Evolutionary conservation across 1,140 invertebrate species (phyloP).

Genomic region (Drusus annulatus): DNA sequence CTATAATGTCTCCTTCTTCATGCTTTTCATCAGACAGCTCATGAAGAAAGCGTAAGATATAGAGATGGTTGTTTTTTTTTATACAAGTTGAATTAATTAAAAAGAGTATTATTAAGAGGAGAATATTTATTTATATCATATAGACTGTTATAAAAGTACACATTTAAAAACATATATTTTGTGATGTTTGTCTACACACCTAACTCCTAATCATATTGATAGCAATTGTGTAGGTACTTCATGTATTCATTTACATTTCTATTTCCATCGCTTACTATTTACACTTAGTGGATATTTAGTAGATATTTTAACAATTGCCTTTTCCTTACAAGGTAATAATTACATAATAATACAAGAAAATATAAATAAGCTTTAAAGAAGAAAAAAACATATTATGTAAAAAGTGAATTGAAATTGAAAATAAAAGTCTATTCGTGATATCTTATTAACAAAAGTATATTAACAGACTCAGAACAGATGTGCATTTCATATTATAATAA

Average conservation of each 20-base stretch:
- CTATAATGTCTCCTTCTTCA: too few relatives aligned
- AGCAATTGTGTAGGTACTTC: conserved; percentile 29
- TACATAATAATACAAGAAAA: conserved; percentile 32
- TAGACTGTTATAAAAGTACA: conserved; percentile 51
- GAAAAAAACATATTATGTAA: conserved; percentile 15
- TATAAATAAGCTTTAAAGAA: conserved; percentile 11
- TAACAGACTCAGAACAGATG: conserved; percentile 50
- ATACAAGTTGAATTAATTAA: background rate
- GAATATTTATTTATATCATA: conserved; percentile 48
- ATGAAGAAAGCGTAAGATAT: too few relatives aligned
- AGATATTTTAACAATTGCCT: conserved; percentile 7
- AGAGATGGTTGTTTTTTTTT: too few relatives aligned
- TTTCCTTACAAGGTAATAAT: conserved; percentile 27
- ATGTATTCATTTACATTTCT: conserved; percentile 17
- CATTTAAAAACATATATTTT: conserved; percentile 43
- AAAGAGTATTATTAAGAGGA: conserved; percentile 26
- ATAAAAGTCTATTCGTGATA: conserved; percentile 40
- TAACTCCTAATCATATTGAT: conserved; percentile 23
- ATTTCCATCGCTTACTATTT: conserved; percentile 29
- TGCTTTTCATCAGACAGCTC: too few relatives aligned
- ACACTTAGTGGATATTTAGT: conserved; percentile 14
- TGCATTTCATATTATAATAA: conserved; percentile 25
- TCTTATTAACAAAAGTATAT: conserved; percentile 42
- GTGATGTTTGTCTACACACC: conserved; percentile 36
- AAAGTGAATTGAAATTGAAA: conserved; percentile 11